Evolutionary conservation across 2,888 invertebrate species (phyloP).

Genomic region (Sipha maydis): DNA sequence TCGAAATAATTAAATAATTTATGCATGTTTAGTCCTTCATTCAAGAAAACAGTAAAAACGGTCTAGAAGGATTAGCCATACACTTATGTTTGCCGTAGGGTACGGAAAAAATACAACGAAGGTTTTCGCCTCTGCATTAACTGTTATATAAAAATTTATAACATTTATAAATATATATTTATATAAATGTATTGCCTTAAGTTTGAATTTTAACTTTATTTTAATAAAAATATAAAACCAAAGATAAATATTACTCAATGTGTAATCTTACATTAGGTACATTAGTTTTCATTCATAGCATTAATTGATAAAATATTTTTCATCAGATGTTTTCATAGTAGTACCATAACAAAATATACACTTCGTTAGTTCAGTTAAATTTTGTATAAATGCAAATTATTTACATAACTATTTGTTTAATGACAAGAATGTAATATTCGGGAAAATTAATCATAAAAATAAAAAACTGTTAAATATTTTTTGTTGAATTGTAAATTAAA

Average conservation of each 20-base stretch:
- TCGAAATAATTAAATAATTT: slow-evolving; percentile 55
- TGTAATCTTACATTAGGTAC: not conserved
- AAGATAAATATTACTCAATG: too few relatives aligned
- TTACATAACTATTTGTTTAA: not conserved
- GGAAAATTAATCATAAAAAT: not conserved
- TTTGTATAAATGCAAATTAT: not conserved
- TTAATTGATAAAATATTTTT: not conserved
- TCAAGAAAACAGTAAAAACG: not conserved
- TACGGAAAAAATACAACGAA: not conserved
- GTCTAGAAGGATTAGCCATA: slow-evolving; percentile 3
- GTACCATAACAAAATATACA: not conserved
- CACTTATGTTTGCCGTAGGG: not conserved
- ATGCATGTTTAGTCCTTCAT: slow-evolving; percentile 4
- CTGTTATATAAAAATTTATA: not conserved
- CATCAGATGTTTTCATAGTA: not conserved
- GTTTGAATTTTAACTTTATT: not conserved
- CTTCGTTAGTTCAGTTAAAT: not conserved
- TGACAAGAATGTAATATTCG: not conserved
- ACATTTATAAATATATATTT: too few relatives aligned
- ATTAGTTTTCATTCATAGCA: not conserved
- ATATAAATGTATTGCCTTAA: not conserved
- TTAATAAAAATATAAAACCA: not conserved
- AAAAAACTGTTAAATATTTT: not conserved
- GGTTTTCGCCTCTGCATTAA: slow-evolving; percentile 15
- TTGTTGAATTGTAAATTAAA: not conserved